Evolutionary conservation across 2,888 invertebrate species (phyloP).

Genomic region (Sphecodes monilicornis): DNA sequence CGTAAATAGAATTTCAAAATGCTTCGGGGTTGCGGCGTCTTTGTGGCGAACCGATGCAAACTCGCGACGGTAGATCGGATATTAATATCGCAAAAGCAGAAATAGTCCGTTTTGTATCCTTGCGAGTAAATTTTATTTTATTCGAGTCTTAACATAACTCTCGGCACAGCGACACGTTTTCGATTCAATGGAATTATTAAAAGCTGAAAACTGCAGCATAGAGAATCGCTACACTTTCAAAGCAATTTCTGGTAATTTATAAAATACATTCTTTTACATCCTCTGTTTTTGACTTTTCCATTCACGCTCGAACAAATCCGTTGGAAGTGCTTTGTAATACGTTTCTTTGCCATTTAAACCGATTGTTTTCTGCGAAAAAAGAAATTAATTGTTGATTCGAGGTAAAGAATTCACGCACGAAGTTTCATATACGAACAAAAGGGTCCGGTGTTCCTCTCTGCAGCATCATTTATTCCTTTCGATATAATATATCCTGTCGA

Average conservation of each 20-base stretch:
- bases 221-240: neutral
- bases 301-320: slow-evolving; percentile 6
- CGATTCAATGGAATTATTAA: slow-evolving; percentile 7
- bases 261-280: slow-evolving; percentile 14
- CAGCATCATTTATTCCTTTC: neutral
- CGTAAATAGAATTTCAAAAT: neutral
- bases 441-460: neutral
- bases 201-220: slow-evolving; percentile 5
- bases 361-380: slow-evolving; percentile 4
- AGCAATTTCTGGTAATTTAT: slow-evolving; percentile 4
- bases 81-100: neutral
- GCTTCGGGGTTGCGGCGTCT: neutral
- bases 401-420: neutral
- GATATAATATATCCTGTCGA: neutral
- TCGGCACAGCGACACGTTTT: neutral
- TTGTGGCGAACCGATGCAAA: too few relatives aligned
- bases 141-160: neutral
- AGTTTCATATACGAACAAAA: neutral
- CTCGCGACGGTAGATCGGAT: too few relatives aligned
- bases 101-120: neutral
- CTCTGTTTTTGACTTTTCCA: slow-evolving; percentile 12
- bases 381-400: slow-evolving; percentile 12
- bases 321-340: slow-evolving; percentile 4
- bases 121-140: neutral
- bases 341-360: neutral